Percentiles rank a stretch among this genome's conserved stretches.
These are phyloP conservation scores for Periplaneta americana DNA, from an alignment of 1,140 invertebrate species.

Conservation along the genomic window DNA sequence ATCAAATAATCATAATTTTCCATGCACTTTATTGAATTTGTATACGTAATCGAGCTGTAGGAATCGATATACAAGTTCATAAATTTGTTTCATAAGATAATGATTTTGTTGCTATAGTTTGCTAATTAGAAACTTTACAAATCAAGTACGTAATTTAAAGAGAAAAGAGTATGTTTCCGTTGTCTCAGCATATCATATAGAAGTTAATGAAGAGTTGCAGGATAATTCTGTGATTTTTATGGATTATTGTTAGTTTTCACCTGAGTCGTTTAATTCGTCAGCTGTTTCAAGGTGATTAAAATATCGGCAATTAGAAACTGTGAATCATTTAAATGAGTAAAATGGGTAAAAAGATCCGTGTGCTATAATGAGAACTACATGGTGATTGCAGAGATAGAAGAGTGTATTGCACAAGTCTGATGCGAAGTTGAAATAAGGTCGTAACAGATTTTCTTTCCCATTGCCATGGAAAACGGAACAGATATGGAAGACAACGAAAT, in stretches of 20 bases:
- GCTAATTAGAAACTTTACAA: neutral
- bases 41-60: neutral
- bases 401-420: neutral
- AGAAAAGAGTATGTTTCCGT: neutral
- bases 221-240: neutral
- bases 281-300: neutral
- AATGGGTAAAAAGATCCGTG: neutral
- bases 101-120: neutral
- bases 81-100: neutral
- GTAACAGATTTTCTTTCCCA: neutral
- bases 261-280: neutral
- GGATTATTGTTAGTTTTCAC: neutral
- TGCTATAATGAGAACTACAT: neutral
- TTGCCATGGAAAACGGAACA: neutral
- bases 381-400: neutral
- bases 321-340: neutral
- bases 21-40: too few species aligned
- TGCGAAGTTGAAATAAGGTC: neutral
- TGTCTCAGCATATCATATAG: neutral
- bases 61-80: neutral
- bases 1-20: too few species aligned
- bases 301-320: neutral
- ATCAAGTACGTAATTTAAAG: neutral
- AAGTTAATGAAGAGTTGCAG: neutral
- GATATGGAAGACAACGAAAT: neutral